These are phyloP conservation scores for Herminia tarsipennalis DNA, from an alignment of 2,888 invertebrate genomes.

Conservation along the genomic window DNA sequence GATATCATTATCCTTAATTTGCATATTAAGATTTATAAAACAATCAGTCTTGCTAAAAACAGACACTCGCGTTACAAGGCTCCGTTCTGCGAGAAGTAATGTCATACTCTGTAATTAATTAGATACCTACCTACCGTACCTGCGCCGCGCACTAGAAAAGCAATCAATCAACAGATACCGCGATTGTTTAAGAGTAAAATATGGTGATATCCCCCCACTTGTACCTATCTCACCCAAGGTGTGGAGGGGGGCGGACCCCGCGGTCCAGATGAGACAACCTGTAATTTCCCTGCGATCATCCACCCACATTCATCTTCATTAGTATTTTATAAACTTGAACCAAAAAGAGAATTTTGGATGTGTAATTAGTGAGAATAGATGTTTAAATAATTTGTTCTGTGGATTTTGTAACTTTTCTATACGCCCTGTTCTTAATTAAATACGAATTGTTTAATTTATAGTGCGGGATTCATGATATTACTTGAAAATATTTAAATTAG, in stretches of 20 bases:
- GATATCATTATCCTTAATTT: too few relatives aligned
- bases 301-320: slow-evolving; percentile 46
- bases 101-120: slow-evolving; percentile 55
- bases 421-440: too few relatives aligned
- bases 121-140: slow-evolving; percentile 28
- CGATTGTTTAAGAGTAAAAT: slow-evolving; percentile 60
- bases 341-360: slow-evolving; percentile 23
- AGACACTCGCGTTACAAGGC: slow-evolving; percentile 46
- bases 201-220: slow-evolving; percentile 43
- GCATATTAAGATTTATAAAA: slow-evolving; percentile 1
- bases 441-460: too few relatives aligned
- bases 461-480: neutral
- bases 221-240: neutral
- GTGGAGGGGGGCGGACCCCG: slow-evolving; percentile 13
- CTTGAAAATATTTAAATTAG: too few relatives aligned
- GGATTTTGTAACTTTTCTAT: slow-evolving; percentile 1
- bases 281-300: slow-evolving; percentile 44
- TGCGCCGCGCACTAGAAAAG: slow-evolving; percentile 28
- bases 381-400: slow-evolving; percentile 2
- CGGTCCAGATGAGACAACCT: slow-evolving; percentile 40
- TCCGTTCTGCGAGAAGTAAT: slow-evolving; percentile 31
- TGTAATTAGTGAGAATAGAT: slow-evolving; percentile 19
- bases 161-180: slow-evolving; percentile 61
- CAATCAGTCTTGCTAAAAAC: slow-evolving; percentile 30
- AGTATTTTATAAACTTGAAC: slow-evolving; percentile 34